phyloP scores from a whole-genome alignment of 2,797 vertebrate species.

The Xiphorhynchus erythropygius region DNA sequence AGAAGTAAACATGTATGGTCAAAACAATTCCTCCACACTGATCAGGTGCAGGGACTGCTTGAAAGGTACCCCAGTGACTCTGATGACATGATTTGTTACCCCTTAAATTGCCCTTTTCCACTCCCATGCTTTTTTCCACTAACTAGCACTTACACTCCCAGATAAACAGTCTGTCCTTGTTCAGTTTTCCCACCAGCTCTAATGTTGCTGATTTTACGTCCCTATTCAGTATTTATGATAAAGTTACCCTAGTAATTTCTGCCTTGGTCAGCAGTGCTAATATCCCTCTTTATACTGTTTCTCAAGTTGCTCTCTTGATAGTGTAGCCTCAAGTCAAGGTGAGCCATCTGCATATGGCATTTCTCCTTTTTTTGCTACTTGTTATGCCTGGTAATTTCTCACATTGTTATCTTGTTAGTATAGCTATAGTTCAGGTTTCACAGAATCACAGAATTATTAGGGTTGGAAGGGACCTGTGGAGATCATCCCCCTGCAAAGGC shows the following conservation, averaged over 20 bases:
- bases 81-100: neutral
- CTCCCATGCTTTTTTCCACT: neutral
- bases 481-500: neutral
- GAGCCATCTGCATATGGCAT: neutral
- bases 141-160: rapidly evolving
- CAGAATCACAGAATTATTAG: neutral
- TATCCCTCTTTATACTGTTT: neutral
- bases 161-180: neutral
- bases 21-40: neutral
- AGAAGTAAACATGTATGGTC: neutral
- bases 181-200: neutral
- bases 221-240: neutral
- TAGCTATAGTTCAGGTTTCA: neutral
- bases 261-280: neutral
- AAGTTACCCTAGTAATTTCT: neutral
- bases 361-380: neutral
- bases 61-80: neutral
- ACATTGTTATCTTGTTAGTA: neutral
- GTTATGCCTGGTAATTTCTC: neutral
- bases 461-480: neutral
- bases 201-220: neutral
- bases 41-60: neutral
- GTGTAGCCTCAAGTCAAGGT: neutral
- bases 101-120: neutral
- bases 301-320: neutral